Percentiles rank a stretch among this genome's conserved stretches.
phyloP scores from a whole-genome alignment of 2,797 vertebrate species.

The Rhinoraja longicauda region DNA sequence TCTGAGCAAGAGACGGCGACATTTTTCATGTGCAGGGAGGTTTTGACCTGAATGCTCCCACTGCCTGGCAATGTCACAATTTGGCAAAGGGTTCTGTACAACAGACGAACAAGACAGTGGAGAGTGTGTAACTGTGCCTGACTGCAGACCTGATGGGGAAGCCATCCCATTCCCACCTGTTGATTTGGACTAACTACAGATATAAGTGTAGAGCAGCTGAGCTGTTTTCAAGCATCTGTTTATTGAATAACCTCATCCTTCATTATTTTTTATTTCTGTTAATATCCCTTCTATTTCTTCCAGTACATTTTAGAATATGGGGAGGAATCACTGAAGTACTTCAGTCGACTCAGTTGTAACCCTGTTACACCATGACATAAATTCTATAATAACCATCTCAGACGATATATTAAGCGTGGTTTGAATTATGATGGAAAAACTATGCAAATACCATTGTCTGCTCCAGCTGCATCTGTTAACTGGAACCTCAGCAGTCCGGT shows the following conservation, averaged over 20 bases:
- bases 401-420: too few relatives aligned
- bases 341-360: not conserved
- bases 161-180: too few relatives aligned
- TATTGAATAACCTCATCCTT: not conserved
- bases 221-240: not conserved
- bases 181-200: too few relatives aligned
- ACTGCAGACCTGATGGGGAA: too few relatives aligned
- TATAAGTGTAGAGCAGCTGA: too few relatives aligned
- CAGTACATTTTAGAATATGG: not conserved
- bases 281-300: not conserved
- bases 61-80: too few relatives aligned
- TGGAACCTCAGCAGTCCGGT: constrained; percentile 40
- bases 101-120: too few relatives aligned
- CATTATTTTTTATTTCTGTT: not conserved
- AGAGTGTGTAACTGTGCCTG: too few relatives aligned
- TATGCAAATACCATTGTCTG: constrained; percentile 48
- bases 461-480: constrained; percentile 42
- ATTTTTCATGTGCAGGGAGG: too few relatives aligned
- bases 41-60: too few relatives aligned
- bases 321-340: not conserved
- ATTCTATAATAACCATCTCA: not conserved
- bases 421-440: not conserved
- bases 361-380: not conserved
- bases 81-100: too few relatives aligned
- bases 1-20: too few relatives aligned